phyloP scores from a whole-genome alignment of 2,888 invertebrate species.

The Tineola bisselliella region DNA sequence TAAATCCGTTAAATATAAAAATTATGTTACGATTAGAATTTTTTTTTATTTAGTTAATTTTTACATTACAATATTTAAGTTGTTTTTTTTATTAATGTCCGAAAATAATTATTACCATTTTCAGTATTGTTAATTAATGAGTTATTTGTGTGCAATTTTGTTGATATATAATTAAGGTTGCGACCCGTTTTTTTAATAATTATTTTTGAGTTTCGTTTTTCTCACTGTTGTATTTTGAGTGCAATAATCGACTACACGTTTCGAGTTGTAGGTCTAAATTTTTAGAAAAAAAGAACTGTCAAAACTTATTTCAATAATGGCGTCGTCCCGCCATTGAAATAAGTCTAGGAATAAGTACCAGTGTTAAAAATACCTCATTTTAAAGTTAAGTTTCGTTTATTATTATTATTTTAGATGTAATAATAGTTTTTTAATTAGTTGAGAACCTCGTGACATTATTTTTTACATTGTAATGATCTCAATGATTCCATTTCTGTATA shows the following conservation, averaged over 20 bases:
- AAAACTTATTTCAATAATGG: too few relatives aligned
- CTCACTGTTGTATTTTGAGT: not conserved
- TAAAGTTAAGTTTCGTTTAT: slow-evolving; percentile 22
- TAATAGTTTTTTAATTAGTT: slow-evolving; percentile 24
- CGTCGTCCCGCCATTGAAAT: not conserved
- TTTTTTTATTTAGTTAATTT: too few relatives aligned
- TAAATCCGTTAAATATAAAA: not conserved
- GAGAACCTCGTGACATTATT: slow-evolving; percentile 47
- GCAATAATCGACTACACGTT: not conserved
- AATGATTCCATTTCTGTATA: slow-evolving; percentile 66
- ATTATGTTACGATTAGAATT: too few relatives aligned
- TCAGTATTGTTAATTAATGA: not conserved
- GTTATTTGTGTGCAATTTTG: slow-evolving; percentile 1
- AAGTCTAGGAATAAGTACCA: not conserved
- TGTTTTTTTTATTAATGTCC: not conserved
- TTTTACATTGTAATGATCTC: slow-evolving; percentile 57
- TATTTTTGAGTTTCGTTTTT: not conserved
- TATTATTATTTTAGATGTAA: slow-evolving; percentile 51
- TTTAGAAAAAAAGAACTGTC: not conserved
- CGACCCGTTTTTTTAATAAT: not conserved
- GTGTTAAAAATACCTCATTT: not conserved
- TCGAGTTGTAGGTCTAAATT: not conserved
- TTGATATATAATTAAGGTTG: not conserved
- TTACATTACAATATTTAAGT: not conserved
- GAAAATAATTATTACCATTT: not conserved